These are phyloP conservation scores for Acleris laterana DNA, from an alignment of 2,888 invertebrate genomes.

Conservation along the genomic window DNA sequence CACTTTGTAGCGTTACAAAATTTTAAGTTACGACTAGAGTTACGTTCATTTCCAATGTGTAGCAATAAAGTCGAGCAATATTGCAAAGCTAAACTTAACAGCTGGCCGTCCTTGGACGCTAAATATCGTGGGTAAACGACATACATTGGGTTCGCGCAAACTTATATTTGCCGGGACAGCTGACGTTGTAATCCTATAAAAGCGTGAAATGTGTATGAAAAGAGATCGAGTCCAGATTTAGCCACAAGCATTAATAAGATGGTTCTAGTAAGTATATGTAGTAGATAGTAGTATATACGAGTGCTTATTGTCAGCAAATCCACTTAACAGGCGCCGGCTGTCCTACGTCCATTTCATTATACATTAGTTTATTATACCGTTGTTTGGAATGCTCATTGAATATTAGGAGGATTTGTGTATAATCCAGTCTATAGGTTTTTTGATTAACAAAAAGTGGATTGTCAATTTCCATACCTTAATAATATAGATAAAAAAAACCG, in stretches of 20 bases:
- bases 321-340: slow-evolving; percentile 29
- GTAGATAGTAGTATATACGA: no score
- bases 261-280: no score
- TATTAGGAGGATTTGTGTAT: no score
- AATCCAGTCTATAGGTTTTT: no score
- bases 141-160: slow-evolving; percentile 6
- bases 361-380: slow-evolving; percentile 6
- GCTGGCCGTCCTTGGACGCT: slow-evolving; percentile 27
- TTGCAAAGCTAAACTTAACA: not conserved
- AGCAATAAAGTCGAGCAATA: slow-evolving; percentile 20
- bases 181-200: not conserved
- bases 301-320: slow-evolving; percentile 22
- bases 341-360: slow-evolving; percentile 15
- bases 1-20: no score
- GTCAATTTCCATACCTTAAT: no score
- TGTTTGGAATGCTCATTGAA: not conserved
- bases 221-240: no score
- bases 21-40: no score
- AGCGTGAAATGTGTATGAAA: not conserved
- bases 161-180: not conserved
- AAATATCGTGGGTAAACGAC: slow-evolving; percentile 21
- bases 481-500: no score
- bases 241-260: no score
- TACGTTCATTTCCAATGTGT: not conserved
- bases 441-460: no score